Evolutionary conservation across 2,113 vertebrate genomes (phyloP).

Genomic region (Sylvietta virens): DNA sequence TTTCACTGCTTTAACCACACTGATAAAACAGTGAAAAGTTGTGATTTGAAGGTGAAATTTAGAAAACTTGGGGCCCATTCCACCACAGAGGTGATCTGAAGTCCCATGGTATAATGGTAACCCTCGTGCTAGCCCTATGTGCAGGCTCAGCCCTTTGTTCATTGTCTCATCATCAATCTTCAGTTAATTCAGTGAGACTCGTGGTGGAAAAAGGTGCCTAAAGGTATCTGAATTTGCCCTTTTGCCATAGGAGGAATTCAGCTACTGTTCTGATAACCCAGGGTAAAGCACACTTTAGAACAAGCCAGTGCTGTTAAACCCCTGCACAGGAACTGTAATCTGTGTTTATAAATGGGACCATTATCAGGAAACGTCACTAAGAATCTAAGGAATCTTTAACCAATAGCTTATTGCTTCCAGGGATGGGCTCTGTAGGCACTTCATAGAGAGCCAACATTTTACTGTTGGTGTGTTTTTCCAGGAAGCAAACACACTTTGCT

Average conservation of each 20-base stretch:
- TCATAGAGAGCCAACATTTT: background rate
- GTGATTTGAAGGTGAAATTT: background rate
- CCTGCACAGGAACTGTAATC: background rate
- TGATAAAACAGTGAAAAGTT: background rate
- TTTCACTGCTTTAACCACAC: background rate
- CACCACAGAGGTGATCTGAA: background rate
- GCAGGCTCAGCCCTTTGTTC: background rate
- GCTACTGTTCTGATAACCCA: background rate
- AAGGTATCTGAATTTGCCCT: constrained; percentile 39
- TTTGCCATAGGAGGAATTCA: background rate
- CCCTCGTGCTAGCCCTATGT: background rate
- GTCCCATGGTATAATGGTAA: background rate
- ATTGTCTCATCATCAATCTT: background rate
- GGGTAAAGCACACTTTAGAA: constrained; percentile 8
- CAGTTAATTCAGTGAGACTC: background rate
- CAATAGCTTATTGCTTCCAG: background rate
- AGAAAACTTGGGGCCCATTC: background rate
- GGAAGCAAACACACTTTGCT: background rate
- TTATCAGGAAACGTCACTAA: constrained; percentile 9
- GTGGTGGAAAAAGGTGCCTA: constrained; percentile 24
- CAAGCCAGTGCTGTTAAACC: background rate
- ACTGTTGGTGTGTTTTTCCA: background rate
- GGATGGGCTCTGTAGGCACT: background rate
- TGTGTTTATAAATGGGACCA: background rate
- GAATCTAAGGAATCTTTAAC: constrained; percentile 18